Conservation (phyloP, 2,113 vertebrate genomes). For the Lathamus discolor region DNA sequence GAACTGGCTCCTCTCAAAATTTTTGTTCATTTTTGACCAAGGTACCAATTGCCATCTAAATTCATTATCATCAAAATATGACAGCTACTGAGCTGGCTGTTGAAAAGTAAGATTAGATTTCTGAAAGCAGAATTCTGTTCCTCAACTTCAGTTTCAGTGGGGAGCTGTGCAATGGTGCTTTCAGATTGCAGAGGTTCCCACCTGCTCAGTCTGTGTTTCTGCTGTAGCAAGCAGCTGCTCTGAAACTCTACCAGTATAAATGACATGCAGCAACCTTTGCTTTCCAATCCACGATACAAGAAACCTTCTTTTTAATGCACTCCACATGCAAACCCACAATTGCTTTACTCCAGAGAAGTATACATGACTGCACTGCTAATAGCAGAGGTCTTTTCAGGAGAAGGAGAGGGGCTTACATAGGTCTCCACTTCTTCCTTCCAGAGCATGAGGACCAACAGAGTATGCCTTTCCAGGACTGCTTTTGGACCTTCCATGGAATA, state of each 20-base stretch:
- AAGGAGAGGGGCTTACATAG: background rate
- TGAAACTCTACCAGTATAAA: background rate
- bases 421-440: background rate
- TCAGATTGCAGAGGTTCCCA: conserved; percentile 3
- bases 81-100: conserved; percentile 7
- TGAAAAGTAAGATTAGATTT: background rate
- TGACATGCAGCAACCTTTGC: background rate
- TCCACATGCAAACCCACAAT: background rate
- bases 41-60: conserved; percentile 19
- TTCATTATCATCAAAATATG: conserved; percentile 34
- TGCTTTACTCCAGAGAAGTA: background rate
- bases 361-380: background rate
- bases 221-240: background rate
- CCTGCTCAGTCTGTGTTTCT: background rate
- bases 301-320: background rate
- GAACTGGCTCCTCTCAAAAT: conserved; percentile 13
- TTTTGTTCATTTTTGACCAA: conserved; percentile 53
- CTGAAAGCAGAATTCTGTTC: background rate
- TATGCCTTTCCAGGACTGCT: background rate
- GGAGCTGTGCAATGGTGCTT: background rate
- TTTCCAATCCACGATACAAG: background rate
- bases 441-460: background rate
- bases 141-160: background rate
- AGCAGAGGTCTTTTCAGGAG: background rate
- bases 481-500: background rate